These are phyloP conservation scores for Cataglyphis albicans DNA, from an alignment of 2,888 invertebrate genomes.

Conservation along the genomic window DNA sequence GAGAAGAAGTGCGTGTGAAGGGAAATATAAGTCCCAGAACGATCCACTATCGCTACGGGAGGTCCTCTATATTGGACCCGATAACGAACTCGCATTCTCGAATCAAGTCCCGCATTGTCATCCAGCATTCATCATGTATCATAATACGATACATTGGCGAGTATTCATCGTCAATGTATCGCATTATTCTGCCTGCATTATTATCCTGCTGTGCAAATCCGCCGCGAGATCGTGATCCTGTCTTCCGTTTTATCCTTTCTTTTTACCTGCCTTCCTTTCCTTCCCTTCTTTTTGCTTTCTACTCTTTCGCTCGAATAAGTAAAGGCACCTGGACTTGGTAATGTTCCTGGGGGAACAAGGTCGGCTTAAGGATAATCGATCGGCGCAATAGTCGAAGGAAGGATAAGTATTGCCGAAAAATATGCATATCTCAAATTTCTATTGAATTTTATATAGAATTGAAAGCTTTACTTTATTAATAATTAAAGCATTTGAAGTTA, in stretches of 20 bases:
- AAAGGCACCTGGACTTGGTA: constrained; percentile 71
- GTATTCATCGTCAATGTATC: constrained; percentile 79
- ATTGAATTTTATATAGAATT: not conserved
- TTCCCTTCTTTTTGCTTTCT: constrained; percentile 25
- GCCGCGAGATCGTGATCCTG: constrained; percentile 61
- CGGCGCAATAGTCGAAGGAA: constrained; percentile 2
- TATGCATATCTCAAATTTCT: not conserved
- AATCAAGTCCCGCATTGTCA: constrained; percentile 83
- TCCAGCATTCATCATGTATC: constrained; percentile 56
- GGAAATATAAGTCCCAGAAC: constrained; percentile 67
- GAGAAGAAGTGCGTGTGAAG: constrained; percentile 37
- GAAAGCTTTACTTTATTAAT: not conserved
- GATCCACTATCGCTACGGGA: constrained; percentile 73
- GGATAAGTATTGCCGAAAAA: not conserved
- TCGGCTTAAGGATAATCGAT: constrained; percentile 27
- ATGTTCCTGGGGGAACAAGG: constrained; percentile 1
- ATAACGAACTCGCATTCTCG: constrained; percentile 82
- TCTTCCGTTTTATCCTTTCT: constrained; percentile 58
- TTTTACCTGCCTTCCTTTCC: constrained; percentile 31
- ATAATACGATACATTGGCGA: constrained; percentile 46
- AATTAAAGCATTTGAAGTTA: not conserved
- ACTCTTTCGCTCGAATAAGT: constrained; percentile 47
- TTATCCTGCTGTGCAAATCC: constrained; percentile 65
- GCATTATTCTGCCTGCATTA: constrained; percentile 67
- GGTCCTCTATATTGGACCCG: constrained; percentile 64